These are phyloP conservation scores for Drosophila serrata DNA, from an alignment of 1,140 invertebrate genomes.

Conservation along the genomic window DNA sequence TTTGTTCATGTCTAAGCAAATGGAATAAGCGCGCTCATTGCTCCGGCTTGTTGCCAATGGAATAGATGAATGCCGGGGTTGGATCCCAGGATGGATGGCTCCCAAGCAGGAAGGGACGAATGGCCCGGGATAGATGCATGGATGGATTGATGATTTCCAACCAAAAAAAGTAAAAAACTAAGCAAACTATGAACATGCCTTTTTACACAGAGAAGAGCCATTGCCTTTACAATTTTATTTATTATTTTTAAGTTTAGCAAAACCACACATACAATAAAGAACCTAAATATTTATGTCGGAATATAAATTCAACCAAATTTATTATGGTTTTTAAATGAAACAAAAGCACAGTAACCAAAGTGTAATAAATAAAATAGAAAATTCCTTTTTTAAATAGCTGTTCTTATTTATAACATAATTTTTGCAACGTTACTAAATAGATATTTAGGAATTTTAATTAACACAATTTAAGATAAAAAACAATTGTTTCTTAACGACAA, in stretches of 20 bases:
- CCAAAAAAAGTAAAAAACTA: slow-evolving; percentile 21
- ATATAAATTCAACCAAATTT: slow-evolving; percentile 5
- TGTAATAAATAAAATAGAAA: not conserved
- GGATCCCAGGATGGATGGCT: slow-evolving; percentile 16
- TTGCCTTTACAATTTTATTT: slow-evolving; percentile 1
- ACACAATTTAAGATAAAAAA: not conserved
- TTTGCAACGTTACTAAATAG: not conserved
- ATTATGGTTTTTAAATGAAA: slow-evolving; percentile 1
- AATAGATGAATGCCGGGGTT: slow-evolving; percentile 46
- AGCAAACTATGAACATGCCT: slow-evolving; percentile 41
- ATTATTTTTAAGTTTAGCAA: slow-evolving; percentile 1
- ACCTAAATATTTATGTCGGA: not conserved
- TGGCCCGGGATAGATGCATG: slow-evolving; percentile 17
- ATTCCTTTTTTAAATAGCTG: too few relatives aligned
- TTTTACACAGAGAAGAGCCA: not conserved
- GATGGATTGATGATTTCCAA: slow-evolving; percentile 30
- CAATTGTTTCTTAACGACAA: not conserved
- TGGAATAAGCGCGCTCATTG: slow-evolving; percentile 82
- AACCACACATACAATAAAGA: slow-evolving; percentile 4
- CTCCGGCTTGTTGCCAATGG: slow-evolving; percentile 67
- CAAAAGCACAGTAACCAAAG: not conserved
- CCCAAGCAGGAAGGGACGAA: slow-evolving; percentile 1
- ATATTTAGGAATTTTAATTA: not conserved
- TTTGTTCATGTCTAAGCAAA: slow-evolving; percentile 82
- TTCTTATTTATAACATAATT: not conserved